A percentile compares a stretch with the other conserved stretches of the same genome.
Evolutionary conservation across 2,888 invertebrate genomes (phyloP).

Genomic region (Pedicia rivosa): DNA sequence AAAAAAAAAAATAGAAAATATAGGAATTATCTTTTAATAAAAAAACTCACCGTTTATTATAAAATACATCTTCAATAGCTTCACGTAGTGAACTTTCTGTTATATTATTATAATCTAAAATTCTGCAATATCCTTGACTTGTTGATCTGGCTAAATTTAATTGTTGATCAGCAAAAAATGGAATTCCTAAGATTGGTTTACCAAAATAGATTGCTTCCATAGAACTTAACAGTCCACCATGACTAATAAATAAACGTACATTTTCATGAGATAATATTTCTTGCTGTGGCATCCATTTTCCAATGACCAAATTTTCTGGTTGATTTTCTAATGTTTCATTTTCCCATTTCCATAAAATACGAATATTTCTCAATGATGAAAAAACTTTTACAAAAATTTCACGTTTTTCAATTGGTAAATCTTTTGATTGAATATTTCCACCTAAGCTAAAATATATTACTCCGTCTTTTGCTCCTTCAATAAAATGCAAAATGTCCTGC

Average conservation of each 20-base stretch:
- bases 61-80: slow-evolving; percentile 26
- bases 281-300: slow-evolving; percentile 28
- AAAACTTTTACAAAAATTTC: slow-evolving; percentile 21
- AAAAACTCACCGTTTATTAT: slow-evolving; percentile 17
- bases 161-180: slow-evolving; percentile 35
- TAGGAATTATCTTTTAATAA: slow-evolving; percentile 8
- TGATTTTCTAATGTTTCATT: slow-evolving; percentile 22
- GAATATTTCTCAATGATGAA: slow-evolving; percentile 13
- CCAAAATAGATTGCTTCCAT: slow-evolving; percentile 35
- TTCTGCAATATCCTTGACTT: slow-evolving; percentile 27
- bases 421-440: slow-evolving; percentile 22
- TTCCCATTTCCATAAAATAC: slow-evolving; percentile 37
- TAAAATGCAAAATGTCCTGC: slow-evolving; percentile 21
- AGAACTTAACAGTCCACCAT: slow-evolving; percentile 39
- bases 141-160: slow-evolving; percentile 31
- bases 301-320: slow-evolving; percentile 27
- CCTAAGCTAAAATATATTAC: slow-evolving; percentile 33
- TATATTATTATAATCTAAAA: slow-evolving; percentile 25
- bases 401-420: slow-evolving; percentile 25
- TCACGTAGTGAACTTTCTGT: slow-evolving; percentile 26
- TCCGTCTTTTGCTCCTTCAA: slow-evolving; percentile 27
- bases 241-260: slow-evolving; percentile 38
- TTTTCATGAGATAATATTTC: slow-evolving; percentile 34
- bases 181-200: slow-evolving; percentile 35
- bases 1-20: background rate